Conservation (phyloP, 1,140 invertebrate genomes). For the Leptopilina clavipes region DNA sequence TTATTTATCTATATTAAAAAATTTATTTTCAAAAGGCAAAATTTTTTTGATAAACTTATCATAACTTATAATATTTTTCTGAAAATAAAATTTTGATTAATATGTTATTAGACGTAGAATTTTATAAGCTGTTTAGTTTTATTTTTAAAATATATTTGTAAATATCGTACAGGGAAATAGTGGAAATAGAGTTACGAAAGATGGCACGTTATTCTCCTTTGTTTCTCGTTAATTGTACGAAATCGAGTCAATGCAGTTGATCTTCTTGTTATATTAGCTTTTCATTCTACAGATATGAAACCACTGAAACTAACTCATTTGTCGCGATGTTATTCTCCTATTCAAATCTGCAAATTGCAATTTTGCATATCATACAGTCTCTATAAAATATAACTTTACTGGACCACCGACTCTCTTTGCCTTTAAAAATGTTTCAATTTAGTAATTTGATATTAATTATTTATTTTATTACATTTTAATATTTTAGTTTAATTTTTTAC, state of each 20-base stretch:
- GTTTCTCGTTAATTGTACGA: constrained; percentile 25
- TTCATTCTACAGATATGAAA: constrained; percentile 5
- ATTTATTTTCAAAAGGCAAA: neutral
- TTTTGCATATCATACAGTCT: neutral
- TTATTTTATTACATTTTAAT: neutral
- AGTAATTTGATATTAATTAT: neutral
- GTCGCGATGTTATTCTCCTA: constrained; percentile 7
- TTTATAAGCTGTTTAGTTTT: too few species aligned
- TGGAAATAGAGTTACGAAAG: neutral
- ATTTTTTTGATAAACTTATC: too few species aligned
- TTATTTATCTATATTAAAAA: too few species aligned
- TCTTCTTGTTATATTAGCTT: constrained; percentile 32
- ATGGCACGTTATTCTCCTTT: neutral
- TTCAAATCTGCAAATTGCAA: constrained; percentile 4
- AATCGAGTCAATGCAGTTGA: constrained; percentile 29
- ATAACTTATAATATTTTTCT: too few species aligned
- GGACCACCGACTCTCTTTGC: neutral
- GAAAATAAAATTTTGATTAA: too few species aligned
- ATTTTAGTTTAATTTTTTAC: too few species aligned
- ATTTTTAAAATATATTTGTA: too few species aligned
- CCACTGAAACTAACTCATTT: constrained; percentile 24
- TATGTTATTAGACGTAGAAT: too few species aligned
- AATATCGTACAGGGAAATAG: neutral
- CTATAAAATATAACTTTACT: neutral
- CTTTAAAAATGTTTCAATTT: neutral